Base-by-base conservation (phyloP, 53 echinoderm and acorn worm genomes). In the Crossaster papposus region DNA sequence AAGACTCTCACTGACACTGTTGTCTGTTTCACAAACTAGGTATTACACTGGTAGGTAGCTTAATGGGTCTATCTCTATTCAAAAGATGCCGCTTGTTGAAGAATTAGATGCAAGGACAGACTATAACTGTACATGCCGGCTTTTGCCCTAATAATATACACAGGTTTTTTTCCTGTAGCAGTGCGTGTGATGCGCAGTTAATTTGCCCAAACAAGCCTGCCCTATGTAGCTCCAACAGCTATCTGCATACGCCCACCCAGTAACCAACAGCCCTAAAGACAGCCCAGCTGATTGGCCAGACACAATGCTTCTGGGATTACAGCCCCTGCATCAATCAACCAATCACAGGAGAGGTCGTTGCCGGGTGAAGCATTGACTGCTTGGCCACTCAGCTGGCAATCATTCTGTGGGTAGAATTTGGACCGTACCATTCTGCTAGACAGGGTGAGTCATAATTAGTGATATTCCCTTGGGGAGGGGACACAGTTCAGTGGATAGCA, bases 201-300 rank as follows among this genome's bases (percentile, higher is more conserved):
- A 86, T 76, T 74, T 86, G 75, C 51, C 75, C 86, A 86, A 74
- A 54, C 35, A 76, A 35, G 18, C 86, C 75, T 38, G 36, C 58
- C 34, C 14, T 1, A 63, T 26, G 4, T 75, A 86, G 84, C 76
- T 58, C 86, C n/a, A 75, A 64, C 52, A 73, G 54, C 76, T 30
- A 86, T 86, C 86, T 86, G 86, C 86, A 86, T 76, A 86, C 86
- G 86, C 86, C 86, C 86, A 86, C 86, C 62, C 22, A 58, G 23
- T 34, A 55, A n/a, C 86, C 86, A 12, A 76, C 32, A 74, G 75
- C 36, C 54, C 35, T 20, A 58, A 34, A 86, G 86, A 86, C 55
- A 26, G 20, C 33, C 31, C 75, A 75, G 23, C 76, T 32, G 35
- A 86, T 86, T 86, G 86, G 86, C 33, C 76, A 76, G 30, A 54